Conservation (phyloP, 1,140 invertebrate species). For the Achroia grisella region DNA sequence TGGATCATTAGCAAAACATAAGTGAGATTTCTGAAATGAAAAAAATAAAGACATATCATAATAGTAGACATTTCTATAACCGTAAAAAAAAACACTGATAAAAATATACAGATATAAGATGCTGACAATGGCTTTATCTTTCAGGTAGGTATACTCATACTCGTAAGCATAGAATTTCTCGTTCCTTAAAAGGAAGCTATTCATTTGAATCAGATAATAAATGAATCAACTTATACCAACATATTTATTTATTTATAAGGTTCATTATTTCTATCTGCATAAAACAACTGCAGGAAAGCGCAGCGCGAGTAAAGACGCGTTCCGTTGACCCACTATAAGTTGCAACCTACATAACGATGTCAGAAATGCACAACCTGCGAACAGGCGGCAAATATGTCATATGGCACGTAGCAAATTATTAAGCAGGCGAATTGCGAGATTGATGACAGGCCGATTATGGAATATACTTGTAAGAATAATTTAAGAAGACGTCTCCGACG, state of each 20-base stretch:
- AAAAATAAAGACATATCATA: too few relatives aligned
- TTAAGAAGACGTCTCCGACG: neutral
- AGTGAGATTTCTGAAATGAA: too few relatives aligned
- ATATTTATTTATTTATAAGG: neutral
- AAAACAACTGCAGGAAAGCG: conserved; percentile 46
- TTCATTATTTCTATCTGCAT: conserved; percentile 17
- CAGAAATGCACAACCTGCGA: conserved; percentile 33
- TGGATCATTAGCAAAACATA: neutral
- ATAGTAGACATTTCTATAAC: too few relatives aligned
- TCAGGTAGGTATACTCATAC: too few relatives aligned
- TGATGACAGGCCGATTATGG: conserved; percentile 14
- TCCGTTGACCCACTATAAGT: conserved; percentile 49
- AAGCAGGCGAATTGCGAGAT: conserved; percentile 12
- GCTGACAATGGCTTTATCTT: too few relatives aligned
- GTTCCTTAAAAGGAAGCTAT: too few relatives aligned
- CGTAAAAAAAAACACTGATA: too few relatives aligned
- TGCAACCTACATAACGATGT: conserved; percentile 42
- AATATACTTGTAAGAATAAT: neutral
- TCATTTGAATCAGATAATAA: too few relatives aligned
- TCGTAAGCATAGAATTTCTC: too few relatives aligned
- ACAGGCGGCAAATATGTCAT: conserved; percentile 31
- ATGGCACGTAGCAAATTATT: conserved; percentile 25
- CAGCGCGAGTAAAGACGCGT: conserved; percentile 26
- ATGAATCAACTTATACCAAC: too few relatives aligned
- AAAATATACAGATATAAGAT: too few relatives aligned